Percentiles rank a stretch among this genome's conserved stretches.
Evolutionary conservation across 1,140 invertebrate genomes (phyloP).

Genomic region (Pemphigus obesinymphae): DNA sequence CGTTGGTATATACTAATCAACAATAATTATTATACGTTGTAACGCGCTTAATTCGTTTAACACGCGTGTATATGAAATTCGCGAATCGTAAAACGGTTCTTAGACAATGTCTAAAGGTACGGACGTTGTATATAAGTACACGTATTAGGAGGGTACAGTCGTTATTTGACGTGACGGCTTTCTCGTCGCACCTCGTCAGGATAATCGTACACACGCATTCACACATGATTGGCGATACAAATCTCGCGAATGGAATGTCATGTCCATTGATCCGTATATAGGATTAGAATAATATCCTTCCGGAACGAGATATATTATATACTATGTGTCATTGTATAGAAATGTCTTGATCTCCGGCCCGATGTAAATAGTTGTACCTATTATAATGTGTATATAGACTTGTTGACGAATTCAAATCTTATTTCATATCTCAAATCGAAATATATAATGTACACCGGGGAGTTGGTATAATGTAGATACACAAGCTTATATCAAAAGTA

Average conservation of each 20-base stretch:
- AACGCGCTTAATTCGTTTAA: no score
- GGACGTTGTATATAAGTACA: background rate
- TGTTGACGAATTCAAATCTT: no score
- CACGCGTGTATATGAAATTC: background rate
- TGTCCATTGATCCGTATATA: background rate
- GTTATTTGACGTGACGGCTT: background rate
- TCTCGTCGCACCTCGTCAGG: conserved; percentile 4
- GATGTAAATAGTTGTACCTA: no score
- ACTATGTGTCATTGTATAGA: no score
- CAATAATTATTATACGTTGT: no score
- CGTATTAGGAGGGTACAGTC: background rate
- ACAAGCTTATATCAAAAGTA: no score
- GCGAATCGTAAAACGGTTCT: background rate
- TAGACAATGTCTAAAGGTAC: background rate
- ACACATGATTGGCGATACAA: background rate
- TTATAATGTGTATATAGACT: no score
- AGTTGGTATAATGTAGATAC: no score
- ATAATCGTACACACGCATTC: background rate
- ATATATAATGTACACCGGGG: no score
- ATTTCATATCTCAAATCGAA: no score
- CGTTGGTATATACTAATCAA: no score
- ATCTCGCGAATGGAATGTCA: conserved; percentile 16
- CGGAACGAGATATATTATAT: background rate
- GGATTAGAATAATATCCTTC: background rate
- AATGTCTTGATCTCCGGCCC: background rate